Evolutionary conservation across 2,888 invertebrate species (phyloP).

Genomic region (Pachymerium ferrugineum): DNA sequence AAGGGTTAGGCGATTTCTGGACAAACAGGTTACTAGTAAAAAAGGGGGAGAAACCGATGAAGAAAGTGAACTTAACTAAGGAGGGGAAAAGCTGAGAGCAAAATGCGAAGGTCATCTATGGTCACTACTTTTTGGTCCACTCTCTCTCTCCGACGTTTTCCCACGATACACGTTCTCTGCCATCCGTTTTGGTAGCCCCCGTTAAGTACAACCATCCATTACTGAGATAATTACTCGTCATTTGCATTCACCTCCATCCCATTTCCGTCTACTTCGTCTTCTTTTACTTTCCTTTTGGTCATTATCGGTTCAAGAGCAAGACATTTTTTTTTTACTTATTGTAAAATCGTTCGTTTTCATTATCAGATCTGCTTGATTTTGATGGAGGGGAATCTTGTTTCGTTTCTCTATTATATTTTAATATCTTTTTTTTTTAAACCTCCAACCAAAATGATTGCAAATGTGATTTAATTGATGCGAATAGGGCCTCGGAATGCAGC

Average conservation of each 20-base stretch:
- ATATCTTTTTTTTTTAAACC: not conserved
- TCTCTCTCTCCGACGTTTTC: not conserved
- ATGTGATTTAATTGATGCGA: no score
- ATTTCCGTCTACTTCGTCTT: conserved; percentile 6
- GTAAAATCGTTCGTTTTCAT: not conserved
- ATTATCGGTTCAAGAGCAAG: not conserved
- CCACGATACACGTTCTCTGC: not conserved
- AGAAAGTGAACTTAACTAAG: conserved; percentile 27
- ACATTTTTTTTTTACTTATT: no score
- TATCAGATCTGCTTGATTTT: not conserved
- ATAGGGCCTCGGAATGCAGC: conserved; percentile 6
- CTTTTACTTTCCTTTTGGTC: not conserved
- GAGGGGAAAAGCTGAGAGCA: not conserved
- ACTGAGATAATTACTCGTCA: conserved; percentile 28
- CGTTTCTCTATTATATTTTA: not conserved
- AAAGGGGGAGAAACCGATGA: conserved; percentile 26
- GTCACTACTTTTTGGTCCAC: conserved; percentile 7
- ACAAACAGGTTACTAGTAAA: conserved; percentile 30
- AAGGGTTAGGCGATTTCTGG: conserved; percentile 30
- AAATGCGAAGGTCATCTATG: not conserved
- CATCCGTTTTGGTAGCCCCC: conserved; percentile 17
- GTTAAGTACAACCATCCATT: conserved; percentile 30
- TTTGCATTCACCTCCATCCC: conserved; percentile 28
- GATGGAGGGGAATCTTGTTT: conserved; percentile 11
- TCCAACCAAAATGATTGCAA: not conserved